Percentiles rank a stretch among this genome's conserved stretches.
Conservation (phyloP, 1,140 invertebrate genomes). For the Andricus grossulariae region DNA sequence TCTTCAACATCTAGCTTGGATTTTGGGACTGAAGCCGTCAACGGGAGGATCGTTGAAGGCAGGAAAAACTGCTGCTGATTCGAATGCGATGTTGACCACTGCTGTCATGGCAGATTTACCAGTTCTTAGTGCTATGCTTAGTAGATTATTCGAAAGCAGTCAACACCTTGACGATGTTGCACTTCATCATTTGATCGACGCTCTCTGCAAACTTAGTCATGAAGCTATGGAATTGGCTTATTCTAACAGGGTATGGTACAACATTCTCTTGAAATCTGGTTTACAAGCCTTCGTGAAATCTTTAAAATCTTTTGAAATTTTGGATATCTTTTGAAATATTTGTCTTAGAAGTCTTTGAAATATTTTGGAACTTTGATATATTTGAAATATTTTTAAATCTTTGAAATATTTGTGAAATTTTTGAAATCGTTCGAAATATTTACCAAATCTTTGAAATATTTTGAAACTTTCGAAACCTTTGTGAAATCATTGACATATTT, state of each 20-base stretch:
- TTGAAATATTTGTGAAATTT: too few species aligned
- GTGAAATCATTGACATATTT: too few species aligned
- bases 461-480: too few species aligned
- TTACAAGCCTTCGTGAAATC: too few species aligned
- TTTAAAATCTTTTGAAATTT: too few species aligned
- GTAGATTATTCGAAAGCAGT: conserved; percentile 95
- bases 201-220: conserved; percentile 95
- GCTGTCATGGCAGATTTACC: conserved; percentile 97
- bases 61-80: conserved; percentile 82
- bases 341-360: too few species aligned
- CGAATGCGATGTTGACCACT: conserved; percentile 95
- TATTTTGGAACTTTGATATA: too few species aligned
- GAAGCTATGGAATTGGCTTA: conserved; percentile 98
- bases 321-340: too few species aligned
- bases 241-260: conserved; percentile 85
- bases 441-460: too few species aligned
- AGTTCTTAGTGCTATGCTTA: conserved; percentile 94
- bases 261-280: neutral
- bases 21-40: conserved; percentile 95
- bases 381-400: too few species aligned
- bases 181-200: conserved; percentile 97
- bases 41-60: conserved; percentile 94
- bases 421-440: too few species aligned
- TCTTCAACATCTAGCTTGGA: conserved; percentile 97
- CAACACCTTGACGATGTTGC: conserved; percentile 96